Evolutionary conservation across 1,140 invertebrate genomes (phyloP), one percentile per base, ranked within the genome.

Genomic region (Cryptotermes secundus): DNA sequence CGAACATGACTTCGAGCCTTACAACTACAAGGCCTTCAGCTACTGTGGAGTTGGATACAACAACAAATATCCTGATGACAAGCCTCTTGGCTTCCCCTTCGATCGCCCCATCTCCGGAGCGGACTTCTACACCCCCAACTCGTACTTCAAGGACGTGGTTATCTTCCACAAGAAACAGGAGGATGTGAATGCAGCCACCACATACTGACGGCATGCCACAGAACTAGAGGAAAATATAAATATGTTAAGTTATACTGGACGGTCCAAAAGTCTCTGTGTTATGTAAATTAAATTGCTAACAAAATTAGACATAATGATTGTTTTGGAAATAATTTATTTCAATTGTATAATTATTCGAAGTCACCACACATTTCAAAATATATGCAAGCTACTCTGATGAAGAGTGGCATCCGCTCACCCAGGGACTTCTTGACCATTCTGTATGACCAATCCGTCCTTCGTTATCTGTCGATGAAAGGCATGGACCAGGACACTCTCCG

Each of bases 81-180:
- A 91, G 86, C 91, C 94, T 79, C 90, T 94, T 87, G 94, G 93
- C 45, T 95, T 91, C 89, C 94, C 94, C 81, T 92, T 95, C 86
- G 94, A 96, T 87, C 92, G 93, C 86, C 86, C 86, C 34, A 86
- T 86, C 81, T 35, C 36, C 49, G 53, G 81, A 24, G 3, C 65
- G 14, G 53, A 84, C 4, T 84, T 85, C 83, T 42, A 36, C 31
- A 72, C 80, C 2, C 85, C 85, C 36, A 86, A 86, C 83, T 82
- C 65, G 42, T 83, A 45, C 59, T 26, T 79, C 83, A 83, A 85
- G 83, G 86, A 86, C 36, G 84, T 86, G 34, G 72, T 79, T 53
- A 81, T 86, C 49, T 86, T 84, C 86, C 85, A 85, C 86, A 86
- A 85, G 84, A 86, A 72, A 16, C 59, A 79, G 34, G 82, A 83